phyloP scores from a whole-genome alignment of 2,888 invertebrate genomes.

The Sarcophaga rosellei region DNA sequence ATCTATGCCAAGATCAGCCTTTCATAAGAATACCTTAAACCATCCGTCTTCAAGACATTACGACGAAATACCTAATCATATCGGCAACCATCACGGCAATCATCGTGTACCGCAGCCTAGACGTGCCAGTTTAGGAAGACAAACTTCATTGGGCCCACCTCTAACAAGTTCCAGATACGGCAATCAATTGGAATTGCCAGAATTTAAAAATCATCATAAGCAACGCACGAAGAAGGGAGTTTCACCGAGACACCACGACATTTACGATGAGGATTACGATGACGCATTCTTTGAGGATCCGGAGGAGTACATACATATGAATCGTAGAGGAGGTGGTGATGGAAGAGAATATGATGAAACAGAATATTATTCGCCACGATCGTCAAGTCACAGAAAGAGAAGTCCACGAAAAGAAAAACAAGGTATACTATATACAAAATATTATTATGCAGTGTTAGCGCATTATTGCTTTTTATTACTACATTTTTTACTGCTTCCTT shows the following conservation, averaged over 20 bases:
- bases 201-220: constrained; percentile 69
- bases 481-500: too few relatives aligned
- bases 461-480: not conserved
- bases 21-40: constrained; percentile 67
- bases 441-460: not conserved
- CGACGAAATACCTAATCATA: constrained; percentile 51
- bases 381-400: constrained; percentile 70
- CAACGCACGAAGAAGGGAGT: constrained; percentile 71
- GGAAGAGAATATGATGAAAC: constrained; percentile 73
- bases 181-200: constrained; percentile 78
- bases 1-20: constrained; percentile 79
- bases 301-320: constrained; percentile 61
- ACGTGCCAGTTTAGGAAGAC: constrained; percentile 72
- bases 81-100: constrained; percentile 52
- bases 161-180: constrained; percentile 74
- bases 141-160: constrained; percentile 68
- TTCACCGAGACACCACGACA: constrained; percentile 74
- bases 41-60: constrained; percentile 43
- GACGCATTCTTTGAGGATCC: constrained; percentile 71
- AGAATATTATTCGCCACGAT: constrained; percentile 57
- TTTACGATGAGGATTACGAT: constrained; percentile 78
- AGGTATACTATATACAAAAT: constrained; percentile 57
- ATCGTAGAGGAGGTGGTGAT: constrained; percentile 47
- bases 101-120: constrained; percentile 67
- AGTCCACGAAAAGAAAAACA: constrained; percentile 69